Base-by-base conservation (phyloP, 2,113 vertebrate species). In the Melanostigma gelatinosum region DNA sequence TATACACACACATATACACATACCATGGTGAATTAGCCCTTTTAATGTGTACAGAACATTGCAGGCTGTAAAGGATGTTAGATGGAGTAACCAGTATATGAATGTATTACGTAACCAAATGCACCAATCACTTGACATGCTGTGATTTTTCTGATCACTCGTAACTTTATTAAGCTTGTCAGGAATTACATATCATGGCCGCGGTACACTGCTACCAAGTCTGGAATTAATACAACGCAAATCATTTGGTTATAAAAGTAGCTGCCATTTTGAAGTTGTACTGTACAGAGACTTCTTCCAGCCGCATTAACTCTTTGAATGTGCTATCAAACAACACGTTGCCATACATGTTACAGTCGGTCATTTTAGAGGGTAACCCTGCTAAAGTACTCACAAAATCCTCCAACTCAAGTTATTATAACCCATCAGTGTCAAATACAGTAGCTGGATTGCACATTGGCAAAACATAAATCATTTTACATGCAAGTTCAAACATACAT, bases 211-310 rank as follows among this genome's bases (percentile, higher is more conserved):
- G 3, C 62, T 69, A 27, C 24, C 24, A 52, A 60, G 22, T 60
- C 68, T 67, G 32, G 18, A 82, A 67, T 73, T 24, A 42, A 61
- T 65, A 12, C 50, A 80, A 61, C 0, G 4, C 22, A 48, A 52
- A 79, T 32, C 44, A 80, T 61, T 52, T 20, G 79, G 50, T 61
- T 65, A 78, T 79, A 50, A 86, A 55, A 87, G 48, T 91, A 93
- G 90, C 92, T 93, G 90, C 92, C 92, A 66, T 76, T 85, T 78
- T 67, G 50, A 88, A 71, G 71, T 66, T 38, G 68, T 64, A 46
- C 61, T 70, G 32, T 71, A 61, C 52, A 79, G 69, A 82, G 55
- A 64, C 29, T 2, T 20, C 29, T 42, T 58, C 63, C 63, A 55
- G 71, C 61, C 66, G 70, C 77, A 22, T 29, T 38, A 16, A 8